Evolutionary conservation across 30 jellyfish, hydroid and myxozoan genomes (phyloP).

Genomic region (Chrysaora quinquecirrha): DNA sequence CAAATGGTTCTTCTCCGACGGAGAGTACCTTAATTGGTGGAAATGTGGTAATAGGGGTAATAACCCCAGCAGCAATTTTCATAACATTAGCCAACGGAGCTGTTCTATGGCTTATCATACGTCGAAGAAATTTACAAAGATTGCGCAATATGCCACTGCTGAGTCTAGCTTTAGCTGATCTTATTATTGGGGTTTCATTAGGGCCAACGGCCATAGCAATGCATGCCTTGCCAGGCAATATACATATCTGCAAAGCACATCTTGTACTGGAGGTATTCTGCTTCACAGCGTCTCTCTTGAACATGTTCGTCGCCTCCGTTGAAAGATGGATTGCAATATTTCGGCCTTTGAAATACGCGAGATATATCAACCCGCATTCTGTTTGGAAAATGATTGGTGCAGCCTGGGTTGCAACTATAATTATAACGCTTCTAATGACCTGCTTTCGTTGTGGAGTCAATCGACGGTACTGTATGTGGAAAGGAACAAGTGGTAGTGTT

Average conservation of each 20-base stretch:
- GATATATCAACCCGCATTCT: conserved; percentile 17
- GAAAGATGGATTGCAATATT: conserved; percentile 48
- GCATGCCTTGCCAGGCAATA: neutral
- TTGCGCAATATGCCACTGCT: conserved; percentile 49
- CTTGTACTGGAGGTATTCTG: conserved; percentile 32
- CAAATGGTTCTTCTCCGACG: no score
- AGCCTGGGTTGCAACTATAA: conserved; percentile 38
- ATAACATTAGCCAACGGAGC: conserved; percentile 21
- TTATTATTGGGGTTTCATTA: conserved; percentile 18
- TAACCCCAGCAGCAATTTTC: neutral
- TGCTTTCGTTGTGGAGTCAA: neutral
- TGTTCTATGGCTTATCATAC: conserved; percentile 11
- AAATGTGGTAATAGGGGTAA: neutral
- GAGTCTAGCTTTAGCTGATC: conserved; percentile 58
- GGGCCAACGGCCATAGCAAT: conserved; percentile 40
- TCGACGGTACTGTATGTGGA: conserved; percentile 17
- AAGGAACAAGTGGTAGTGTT: neutral
- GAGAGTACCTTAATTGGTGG: neutral
- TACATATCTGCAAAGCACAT: conserved; percentile 14
- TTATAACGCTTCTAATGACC: conserved; percentile 10
- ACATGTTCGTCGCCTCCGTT: conserved; percentile 51
- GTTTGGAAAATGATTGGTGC: conserved; percentile 33
- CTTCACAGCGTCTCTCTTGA: conserved; percentile 42
- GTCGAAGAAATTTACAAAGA: conserved; percentile 23
- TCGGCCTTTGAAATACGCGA: conserved; percentile 38